Evolutionary conservation across 2,113 vertebrate species (phyloP).

Genomic region (Kobus ellipsiprymnus): DNA sequence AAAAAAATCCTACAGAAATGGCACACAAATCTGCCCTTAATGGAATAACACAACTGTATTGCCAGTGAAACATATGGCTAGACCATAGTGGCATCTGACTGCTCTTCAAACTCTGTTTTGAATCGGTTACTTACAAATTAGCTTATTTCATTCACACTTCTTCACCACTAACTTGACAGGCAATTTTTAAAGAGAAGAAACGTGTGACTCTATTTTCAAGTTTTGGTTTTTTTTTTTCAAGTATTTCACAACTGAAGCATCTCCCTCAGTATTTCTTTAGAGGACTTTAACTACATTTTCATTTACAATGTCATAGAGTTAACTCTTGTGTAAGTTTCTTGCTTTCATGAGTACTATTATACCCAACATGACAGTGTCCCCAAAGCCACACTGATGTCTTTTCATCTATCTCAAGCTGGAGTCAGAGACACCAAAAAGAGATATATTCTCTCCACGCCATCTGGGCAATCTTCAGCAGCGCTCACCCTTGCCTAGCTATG

Average conservation of each 20-base stretch:
- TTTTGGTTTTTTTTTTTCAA: background rate
- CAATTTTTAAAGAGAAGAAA: conserved; percentile 51
- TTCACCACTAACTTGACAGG: conserved; percentile 22
- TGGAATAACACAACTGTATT: background rate
- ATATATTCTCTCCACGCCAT: background rate
- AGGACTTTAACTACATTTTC: background rate
- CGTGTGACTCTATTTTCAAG: conserved; percentile 29
- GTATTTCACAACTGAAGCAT: conserved; percentile 17
- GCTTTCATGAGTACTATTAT: background rate
- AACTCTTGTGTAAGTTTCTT: background rate
- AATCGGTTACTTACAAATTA: conserved; percentile 44
- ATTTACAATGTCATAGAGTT: background rate
- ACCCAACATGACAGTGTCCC: background rate
- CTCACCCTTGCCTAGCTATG: too few relatives aligned
- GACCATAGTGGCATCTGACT: background rate
- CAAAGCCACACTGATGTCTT: background rate
- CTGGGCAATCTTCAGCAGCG: background rate
- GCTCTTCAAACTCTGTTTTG: background rate
- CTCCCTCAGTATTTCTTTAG: background rate
- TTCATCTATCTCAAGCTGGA: background rate
- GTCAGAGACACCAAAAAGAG: background rate
- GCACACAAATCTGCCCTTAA: background rate
- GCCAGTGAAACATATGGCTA: background rate
- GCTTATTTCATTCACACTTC: conserved; percentile 42
- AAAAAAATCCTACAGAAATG: background rate